Evolutionary conservation across 1,140 invertebrate species (phyloP).

Genomic region (Eriocheir sinensis): DNA sequence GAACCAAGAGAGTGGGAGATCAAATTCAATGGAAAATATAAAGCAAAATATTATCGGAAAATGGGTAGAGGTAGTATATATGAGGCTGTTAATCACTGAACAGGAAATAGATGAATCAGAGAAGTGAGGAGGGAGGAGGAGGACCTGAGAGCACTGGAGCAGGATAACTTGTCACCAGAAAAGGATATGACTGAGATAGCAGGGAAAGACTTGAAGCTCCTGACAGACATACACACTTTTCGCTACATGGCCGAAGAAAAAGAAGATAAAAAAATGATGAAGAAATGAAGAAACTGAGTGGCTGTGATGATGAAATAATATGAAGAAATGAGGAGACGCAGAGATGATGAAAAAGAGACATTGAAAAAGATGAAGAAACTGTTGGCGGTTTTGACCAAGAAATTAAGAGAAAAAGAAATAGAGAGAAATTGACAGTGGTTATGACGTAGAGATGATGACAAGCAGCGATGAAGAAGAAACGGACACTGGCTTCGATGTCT

Average conservation of each 20-base stretch:
- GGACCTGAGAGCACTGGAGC: neutral
- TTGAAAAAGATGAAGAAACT: neutral
- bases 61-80: no score
- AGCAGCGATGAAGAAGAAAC: neutral
- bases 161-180: neutral
- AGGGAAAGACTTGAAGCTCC: no score
- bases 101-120: neutral
- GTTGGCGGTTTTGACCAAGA: neutral
- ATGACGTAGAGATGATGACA: neutral
- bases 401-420: neutral
- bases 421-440: neutral
- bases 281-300: neutral
- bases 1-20: no score
- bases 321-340: neutral
- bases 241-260: constrained; percentile 4
- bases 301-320: neutral
- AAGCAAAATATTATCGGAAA: no score
- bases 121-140: neutral
- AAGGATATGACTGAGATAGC: neutral
- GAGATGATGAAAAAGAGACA: neutral
- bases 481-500: no score
- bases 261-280: neutral
- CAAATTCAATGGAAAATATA: no score
- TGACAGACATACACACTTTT: no score
- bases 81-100: no score